A percentile compares a stretch with the other conserved stretches of the same genome.
Conservation (phyloP, 92 coral and sea anemone genomes). For the Umimayanthus chanpuru region DNA sequence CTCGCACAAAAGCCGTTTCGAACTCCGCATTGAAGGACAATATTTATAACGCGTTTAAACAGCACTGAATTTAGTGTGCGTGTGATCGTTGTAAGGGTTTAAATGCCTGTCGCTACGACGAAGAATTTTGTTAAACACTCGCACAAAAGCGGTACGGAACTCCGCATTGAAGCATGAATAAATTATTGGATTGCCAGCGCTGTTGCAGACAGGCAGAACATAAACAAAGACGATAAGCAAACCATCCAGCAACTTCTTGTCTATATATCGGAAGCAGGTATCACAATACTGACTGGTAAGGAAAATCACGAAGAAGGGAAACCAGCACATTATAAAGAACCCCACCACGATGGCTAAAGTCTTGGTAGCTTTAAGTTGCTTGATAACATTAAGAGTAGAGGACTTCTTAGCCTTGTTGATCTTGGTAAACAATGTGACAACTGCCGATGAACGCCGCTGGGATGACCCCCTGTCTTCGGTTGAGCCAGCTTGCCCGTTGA, state of each 20-base stretch:
- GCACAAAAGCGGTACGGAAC: conserved; percentile 87
- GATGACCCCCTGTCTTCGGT: neutral
- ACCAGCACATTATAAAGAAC: conserved; percentile 88
- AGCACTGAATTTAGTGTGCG: conserved; percentile 22
- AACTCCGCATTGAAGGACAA: conserved; percentile 70
- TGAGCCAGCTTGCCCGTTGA: neutral
- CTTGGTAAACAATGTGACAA: neutral
- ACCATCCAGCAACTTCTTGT: conserved; percentile 28
- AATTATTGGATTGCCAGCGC: conserved; percentile 96
- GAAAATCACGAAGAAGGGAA: conserved; percentile 92
- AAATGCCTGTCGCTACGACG: conserved; percentile 43
- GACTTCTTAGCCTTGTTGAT: conserved; percentile 41
- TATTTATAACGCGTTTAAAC: neutral
- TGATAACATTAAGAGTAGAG: conserved; percentile 76
- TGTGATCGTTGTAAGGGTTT: conserved; percentile 18
- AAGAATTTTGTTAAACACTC: conserved; percentile 67
- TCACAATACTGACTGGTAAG: conserved; percentile 84
- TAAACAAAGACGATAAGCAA: conserved; percentile 67
- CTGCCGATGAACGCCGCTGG: conserved; percentile 1
- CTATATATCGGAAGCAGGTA: conserved; percentile 59
- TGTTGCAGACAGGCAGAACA: conserved; percentile 88
- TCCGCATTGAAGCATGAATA: conserved; percentile 93
- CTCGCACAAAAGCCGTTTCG: conserved; percentile 81
- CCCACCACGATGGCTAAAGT: conserved; percentile 95
- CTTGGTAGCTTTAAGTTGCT: conserved; percentile 95